phyloP scores from a whole-genome alignment of 2,888 invertebrate genomes.

The Hydraecia micacea region DNA sequence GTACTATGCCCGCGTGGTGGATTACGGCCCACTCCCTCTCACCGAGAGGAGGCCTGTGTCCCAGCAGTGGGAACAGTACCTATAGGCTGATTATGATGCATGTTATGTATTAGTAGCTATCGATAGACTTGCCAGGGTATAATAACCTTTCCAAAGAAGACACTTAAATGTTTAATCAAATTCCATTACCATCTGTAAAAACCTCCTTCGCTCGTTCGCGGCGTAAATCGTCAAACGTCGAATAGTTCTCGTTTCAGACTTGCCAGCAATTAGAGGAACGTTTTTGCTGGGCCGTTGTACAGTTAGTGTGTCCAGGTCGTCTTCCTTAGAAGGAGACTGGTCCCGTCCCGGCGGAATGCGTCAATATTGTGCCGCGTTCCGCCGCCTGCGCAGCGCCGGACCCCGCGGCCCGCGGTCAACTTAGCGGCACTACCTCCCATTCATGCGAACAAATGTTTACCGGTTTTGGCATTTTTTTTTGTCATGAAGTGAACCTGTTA shows the following conservation, averaged over 20 bases:
- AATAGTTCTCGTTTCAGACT: conserved; percentile 70
- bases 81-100: background rate
- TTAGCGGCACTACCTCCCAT: conserved; percentile 66
- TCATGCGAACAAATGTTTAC: conserved; percentile 66
- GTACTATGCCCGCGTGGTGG: background rate
- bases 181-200: conserved; percentile 40
- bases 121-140: conserved; percentile 3
- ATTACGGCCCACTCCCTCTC: too few relatives aligned
- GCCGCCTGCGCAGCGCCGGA: conserved; percentile 26
- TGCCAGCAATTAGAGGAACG: conserved; percentile 80
- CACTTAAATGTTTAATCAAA: conserved; percentile 44
- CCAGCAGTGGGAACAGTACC: background rate
- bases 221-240: conserved; percentile 60
- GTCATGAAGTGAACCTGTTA: conserved; percentile 45
- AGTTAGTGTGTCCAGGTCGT: conserved; percentile 82
- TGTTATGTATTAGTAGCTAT: background rate
- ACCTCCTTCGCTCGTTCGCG: conserved; percentile 21
- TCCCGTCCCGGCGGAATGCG: conserved; percentile 80
- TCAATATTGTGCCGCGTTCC: conserved; percentile 78
- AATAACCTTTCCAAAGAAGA: conserved; percentile 20
- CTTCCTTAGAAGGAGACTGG: conserved; percentile 84
- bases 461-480: conserved; percentile 65
- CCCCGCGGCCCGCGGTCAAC: conserved; percentile 56
- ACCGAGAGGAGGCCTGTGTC: background rate
- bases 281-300: conserved; percentile 80